These are phyloP conservation scores for Arvicanthis niloticus DNA, from an alignment of 2,113 vertebrate species.

Conservation along the genomic window DNA sequence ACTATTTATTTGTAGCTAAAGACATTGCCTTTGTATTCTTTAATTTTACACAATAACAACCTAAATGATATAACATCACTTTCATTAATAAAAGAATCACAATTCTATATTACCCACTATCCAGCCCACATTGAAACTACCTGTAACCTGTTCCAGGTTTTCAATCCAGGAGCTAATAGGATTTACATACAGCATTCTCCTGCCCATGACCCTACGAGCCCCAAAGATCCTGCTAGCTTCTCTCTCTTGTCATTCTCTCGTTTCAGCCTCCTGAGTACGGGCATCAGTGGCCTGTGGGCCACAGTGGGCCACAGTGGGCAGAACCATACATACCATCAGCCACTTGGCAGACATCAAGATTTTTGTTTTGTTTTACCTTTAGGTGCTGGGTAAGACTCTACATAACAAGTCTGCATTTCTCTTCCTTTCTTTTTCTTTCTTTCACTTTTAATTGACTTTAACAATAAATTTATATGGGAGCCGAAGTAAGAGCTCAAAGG, in stretches of 20 bases:
- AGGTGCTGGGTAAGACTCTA: not conserved
- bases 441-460: not conserved
- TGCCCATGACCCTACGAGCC: accelerated
- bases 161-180: not conserved
- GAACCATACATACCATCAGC: not conserved
- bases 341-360: not conserved
- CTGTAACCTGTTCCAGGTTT: not conserved
- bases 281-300: not conserved
- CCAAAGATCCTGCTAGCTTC: not conserved
- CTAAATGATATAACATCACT: not conserved
- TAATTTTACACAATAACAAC: not conserved
- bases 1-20: not conserved
- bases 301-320: not conserved
- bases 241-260: not conserved
- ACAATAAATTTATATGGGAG: not conserved
- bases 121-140: slow-evolving; percentile 22
- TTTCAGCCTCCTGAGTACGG: not conserved
- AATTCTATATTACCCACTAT: not conserved
- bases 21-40: not conserved
- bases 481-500: not conserved
- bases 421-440: not conserved
- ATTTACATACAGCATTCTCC: not conserved
- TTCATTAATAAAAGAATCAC: not conserved
- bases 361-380: not conserved
- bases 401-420: not conserved